phyloP scores from a whole-genome alignment of 23 tunicate genomes.

The Ascidia mentula region DNA sequence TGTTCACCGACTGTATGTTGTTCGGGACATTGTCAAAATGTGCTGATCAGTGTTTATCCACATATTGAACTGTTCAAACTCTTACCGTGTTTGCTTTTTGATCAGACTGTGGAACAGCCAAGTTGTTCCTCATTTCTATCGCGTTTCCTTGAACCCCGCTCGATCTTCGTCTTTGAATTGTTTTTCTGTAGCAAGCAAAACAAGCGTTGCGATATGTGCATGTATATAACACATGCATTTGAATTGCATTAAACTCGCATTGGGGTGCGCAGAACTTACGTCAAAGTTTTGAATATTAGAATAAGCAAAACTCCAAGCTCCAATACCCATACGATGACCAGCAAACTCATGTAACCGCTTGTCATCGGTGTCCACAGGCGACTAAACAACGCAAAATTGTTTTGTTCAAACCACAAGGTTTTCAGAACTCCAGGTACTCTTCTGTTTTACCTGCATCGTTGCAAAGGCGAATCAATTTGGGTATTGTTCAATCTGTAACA shows the following conservation, averaged over 20 bases:
- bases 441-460: background rate
- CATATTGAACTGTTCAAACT: too few relatives aligned
- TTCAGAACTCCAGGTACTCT: background rate
- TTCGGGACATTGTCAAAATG: too few relatives aligned
- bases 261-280: too few relatives aligned
- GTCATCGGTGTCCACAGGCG: conserved; percentile 34
- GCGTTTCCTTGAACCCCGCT: background rate
- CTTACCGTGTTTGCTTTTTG: background rate
- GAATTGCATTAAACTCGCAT: too few relatives aligned
- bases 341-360: conserved; percentile 18
- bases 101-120: background rate
- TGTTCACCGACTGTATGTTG: background rate
- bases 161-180: background rate
- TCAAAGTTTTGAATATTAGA: conserved; percentile 21
- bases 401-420: background rate
- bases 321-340: conserved; percentile 20
- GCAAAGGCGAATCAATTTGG: background rate
- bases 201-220: too few relatives aligned
- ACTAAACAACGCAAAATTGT: background rate
- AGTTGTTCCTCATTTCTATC: too few relatives aligned
- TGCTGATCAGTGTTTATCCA: too few relatives aligned
- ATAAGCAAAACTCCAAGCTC: conserved; percentile 13
- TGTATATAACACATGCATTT: too few relatives aligned
- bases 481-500: conserved; percentile 11
- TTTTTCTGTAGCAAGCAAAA: too few relatives aligned